Evolutionary conservation across 2,797 vertebrate species (phyloP), one percentile per base, ranked within the genome.

Genomic region (Muscicapa striata): DNA sequence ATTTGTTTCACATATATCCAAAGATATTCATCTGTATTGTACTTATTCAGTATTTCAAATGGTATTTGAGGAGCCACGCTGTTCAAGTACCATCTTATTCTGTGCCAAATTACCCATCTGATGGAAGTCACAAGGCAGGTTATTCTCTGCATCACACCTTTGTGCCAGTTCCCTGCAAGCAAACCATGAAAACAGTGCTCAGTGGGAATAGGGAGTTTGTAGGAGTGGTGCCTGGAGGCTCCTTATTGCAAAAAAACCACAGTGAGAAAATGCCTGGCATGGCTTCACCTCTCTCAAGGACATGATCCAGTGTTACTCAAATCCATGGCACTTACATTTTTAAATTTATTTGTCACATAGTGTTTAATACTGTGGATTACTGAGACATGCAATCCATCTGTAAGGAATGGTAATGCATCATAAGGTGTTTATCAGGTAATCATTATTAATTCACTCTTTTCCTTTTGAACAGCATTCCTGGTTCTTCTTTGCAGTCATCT

Each of bases 401-500:
- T 41, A n/a, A 61, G 16, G 52, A 61, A 27, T 66, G 36, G 16
- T 46, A 72, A 54, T 52, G n/a, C 16, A 20, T 57, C 6, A 1
- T 51, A 57, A 92, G 83, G 34, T 46, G 27, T 67, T 59, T 54
- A 13, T 58, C 29, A 77, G 11, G 15, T 34, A 67, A 69, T 46
- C 5, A 9, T 63, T 61, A 80, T 79, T 88, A 67, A 87, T 85
- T 48, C 52, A 24, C 52, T 55, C 90, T 61, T 95, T 84, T 75
- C 26, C 19, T 94, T 94, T 81, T 90, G 85, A 95, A 93, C 97
- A 99, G 99, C 99, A 99, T 96, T 99, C 98, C 86, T 99, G 99
- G 99, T 99, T 99, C 98, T 99, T 99, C 98, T 98, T 99, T 97
- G 98, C 99, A 93, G 98, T 99, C 95, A 99, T 99, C 68, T 97